A percentile compares a stretch with the other conserved stretches of the same genome.
Evolutionary conservation across 2,888 invertebrate genomes (phyloP).

Genomic region (Dicycla oo): DNA sequence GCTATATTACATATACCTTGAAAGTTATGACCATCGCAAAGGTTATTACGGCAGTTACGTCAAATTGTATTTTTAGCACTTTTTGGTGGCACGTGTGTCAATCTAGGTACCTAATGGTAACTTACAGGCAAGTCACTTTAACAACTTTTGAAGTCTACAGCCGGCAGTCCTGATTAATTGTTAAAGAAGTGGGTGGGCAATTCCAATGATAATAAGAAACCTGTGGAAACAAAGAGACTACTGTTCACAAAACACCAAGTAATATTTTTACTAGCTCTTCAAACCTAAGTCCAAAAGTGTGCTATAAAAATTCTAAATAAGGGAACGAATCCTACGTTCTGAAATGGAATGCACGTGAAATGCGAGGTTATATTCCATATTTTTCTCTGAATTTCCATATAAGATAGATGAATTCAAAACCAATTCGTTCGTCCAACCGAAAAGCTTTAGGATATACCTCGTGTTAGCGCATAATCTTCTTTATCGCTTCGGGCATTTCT

Average conservation of each 20-base stretch:
- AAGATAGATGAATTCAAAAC: constrained; percentile 72
- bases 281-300: background rate
- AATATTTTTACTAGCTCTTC: background rate
- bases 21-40: constrained; percentile 20
- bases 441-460: constrained; percentile 71
- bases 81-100: constrained; percentile 5
- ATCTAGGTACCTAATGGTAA: background rate
- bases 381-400: constrained; percentile 60
- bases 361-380: constrained; percentile 44
- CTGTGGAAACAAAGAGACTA: background rate
- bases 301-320: constrained; percentile 26
- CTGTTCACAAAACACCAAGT: background rate
- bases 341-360: constrained; percentile 35
- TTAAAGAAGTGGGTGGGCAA: background rate
- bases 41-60: constrained; percentile 14
- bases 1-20: constrained; percentile 21
- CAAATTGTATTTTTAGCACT: constrained; percentile 5
- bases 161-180: background rate
- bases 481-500: constrained; percentile 59
- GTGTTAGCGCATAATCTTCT: constrained; percentile 72
- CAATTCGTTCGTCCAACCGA: constrained; percentile 70
- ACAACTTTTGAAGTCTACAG: background rate
- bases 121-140: constrained; percentile 1
- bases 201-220: background rate
- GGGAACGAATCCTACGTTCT: constrained; percentile 4